phyloP scores from a whole-genome alignment of 1,140 invertebrate genomes.

The Drosophila eugracilis region DNA sequence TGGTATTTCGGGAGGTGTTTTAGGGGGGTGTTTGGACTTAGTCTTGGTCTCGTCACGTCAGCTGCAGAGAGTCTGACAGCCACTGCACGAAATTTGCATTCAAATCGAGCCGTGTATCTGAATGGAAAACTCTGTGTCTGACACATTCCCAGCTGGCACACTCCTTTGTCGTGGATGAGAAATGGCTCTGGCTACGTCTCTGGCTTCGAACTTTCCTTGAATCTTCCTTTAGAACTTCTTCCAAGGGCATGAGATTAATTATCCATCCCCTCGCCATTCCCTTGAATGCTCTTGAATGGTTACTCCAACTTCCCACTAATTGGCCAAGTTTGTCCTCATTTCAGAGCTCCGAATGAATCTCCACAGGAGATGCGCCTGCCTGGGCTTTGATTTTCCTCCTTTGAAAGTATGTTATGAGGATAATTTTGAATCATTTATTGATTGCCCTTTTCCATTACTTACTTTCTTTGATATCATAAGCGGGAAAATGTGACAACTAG shows the following conservation, averaged over 20 bases:
- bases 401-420: no score
- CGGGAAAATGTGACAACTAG: no score
- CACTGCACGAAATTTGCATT: conserved; percentile 61
- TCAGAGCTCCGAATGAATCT: background rate
- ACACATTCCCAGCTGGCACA: conserved; percentile 47
- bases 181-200: conserved; percentile 20
- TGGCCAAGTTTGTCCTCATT: conserved; percentile 27
- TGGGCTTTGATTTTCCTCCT: no score
- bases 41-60: conserved; percentile 46
- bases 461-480: no score
- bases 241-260: conserved; percentile 24
- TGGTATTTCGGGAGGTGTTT: conserved; percentile 32
- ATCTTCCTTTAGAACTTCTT: background rate
- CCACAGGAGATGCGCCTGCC: no score
- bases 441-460: no score
- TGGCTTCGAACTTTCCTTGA: no score
- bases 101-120: conserved; percentile 23
- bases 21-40: background rate
- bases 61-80: conserved; percentile 59
- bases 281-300: conserved; percentile 1
- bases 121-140: conserved; percentile 48
- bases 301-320: conserved; percentile 29
- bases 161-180: conserved; percentile 11
- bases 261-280: no score
- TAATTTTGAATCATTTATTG: no score